phyloP scores from a whole-genome alignment of 2,888 invertebrate species.

The Antheraea yamamai region DNA sequence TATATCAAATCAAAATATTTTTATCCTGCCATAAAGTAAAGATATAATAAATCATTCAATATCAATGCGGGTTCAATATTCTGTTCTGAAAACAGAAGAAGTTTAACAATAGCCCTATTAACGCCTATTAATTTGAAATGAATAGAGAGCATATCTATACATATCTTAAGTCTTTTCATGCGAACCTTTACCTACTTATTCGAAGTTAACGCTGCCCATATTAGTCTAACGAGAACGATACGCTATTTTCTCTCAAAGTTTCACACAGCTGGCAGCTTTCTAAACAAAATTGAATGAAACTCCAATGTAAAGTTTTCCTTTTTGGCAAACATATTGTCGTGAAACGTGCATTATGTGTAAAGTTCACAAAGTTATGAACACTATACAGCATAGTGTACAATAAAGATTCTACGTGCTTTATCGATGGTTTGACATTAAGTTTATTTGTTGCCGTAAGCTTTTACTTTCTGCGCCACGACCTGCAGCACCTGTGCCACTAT shows the following conservation, averaged over 20 bases:
- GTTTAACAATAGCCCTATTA: too few relatives aligned
- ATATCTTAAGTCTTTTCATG: not conserved
- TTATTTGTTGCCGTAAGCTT: constrained; percentile 31
- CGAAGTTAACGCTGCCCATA: constrained; percentile 17
- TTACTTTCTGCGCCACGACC: constrained; percentile 32
- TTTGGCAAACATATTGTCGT: constrained; percentile 2
- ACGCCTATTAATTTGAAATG: not conserved
- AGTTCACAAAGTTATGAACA: not conserved
- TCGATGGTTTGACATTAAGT: constrained; percentile 32
- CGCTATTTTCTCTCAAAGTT: constrained; percentile 17
- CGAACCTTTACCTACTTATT: constrained; percentile 19
- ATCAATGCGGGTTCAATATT: too few relatives aligned
- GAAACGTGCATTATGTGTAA: constrained; percentile 11
- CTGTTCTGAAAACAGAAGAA: too few relatives aligned
- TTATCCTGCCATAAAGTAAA: too few relatives aligned
- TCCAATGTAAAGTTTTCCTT: constrained; percentile 10
- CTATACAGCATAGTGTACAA: constrained; percentile 20
- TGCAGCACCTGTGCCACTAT: constrained; percentile 27
- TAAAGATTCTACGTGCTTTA: constrained; percentile 31
- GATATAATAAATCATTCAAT: too few relatives aligned
- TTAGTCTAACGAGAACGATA: constrained; percentile 19
- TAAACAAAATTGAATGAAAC: constrained; percentile 14
- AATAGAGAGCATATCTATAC: constrained; percentile 6
- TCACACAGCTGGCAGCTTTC: constrained; percentile 10
- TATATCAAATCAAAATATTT: too few relatives aligned